Percentiles rank a stretch among this genome's conserved stretches.
Evolutionary conservation across 2,888 invertebrate species (phyloP).

Genomic region (Ceratothoa steindachneri): DNA sequence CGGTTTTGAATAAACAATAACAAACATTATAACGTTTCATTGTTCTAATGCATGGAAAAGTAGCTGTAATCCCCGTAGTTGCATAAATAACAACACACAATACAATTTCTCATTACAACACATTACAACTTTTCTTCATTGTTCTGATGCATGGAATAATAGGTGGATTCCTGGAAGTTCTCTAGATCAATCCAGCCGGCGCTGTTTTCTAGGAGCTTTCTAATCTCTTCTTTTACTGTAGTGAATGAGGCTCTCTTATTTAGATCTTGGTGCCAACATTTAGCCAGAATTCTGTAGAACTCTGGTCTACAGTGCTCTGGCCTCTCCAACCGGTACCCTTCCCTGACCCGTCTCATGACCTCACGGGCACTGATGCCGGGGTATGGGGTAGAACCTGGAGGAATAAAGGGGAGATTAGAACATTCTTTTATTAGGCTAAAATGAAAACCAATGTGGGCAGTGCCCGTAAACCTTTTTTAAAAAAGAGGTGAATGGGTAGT

Average conservation of each 20-base stretch:
- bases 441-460: too few relatives aligned
- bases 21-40: too few relatives aligned
- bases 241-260: conserved; percentile 69
- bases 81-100: too few relatives aligned
- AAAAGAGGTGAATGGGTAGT: too few relatives aligned
- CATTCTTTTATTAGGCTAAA: background rate
- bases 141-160: conserved; percentile 48
- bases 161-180: conserved; percentile 58
- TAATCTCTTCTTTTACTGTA: conserved; percentile 56
- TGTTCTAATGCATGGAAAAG: too few relatives aligned
- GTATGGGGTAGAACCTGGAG: conserved; percentile 74
- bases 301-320: conserved; percentile 74
- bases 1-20: too few relatives aligned
- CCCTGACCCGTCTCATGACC: conserved; percentile 73
- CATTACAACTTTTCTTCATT: conserved; percentile 48
- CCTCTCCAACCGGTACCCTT: conserved; percentile 71
- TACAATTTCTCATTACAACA: too few relatives aligned
- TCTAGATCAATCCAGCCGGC: conserved; percentile 63
- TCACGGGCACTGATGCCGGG: conserved; percentile 78
- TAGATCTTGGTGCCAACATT: conserved; percentile 66
- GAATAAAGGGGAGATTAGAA: too few relatives aligned
- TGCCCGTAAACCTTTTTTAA: too few relatives aligned
- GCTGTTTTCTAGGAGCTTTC: conserved; percentile 52
- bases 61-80: too few relatives aligned
- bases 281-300: conserved; percentile 62